These are phyloP conservation scores for Phrixothrix hirtus DNA, from an alignment of 2,888 invertebrate species.

Conservation along the genomic window DNA sequence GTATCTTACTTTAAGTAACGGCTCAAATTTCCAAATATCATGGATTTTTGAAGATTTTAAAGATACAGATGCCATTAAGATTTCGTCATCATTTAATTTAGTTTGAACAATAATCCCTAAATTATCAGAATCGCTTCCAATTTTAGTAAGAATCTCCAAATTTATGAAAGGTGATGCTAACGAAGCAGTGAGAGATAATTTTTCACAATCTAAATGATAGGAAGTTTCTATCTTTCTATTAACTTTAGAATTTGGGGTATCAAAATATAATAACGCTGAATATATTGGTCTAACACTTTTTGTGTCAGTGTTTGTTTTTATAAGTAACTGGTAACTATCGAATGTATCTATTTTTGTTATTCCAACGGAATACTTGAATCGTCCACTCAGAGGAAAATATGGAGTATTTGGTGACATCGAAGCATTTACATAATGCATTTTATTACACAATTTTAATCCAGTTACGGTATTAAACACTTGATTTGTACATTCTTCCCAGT, in stretches of 20 bases:
- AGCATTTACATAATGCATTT: conserved; percentile 36
- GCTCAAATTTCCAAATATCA: conserved; percentile 28
- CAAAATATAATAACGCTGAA: conserved; percentile 30
- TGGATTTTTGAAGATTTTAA: conserved; percentile 13
- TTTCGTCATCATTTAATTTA: conserved; percentile 32
- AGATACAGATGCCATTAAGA: conserved; percentile 14
- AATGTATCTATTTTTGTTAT: conserved; percentile 36
- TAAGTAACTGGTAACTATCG: conserved; percentile 33
- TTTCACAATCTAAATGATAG: conserved; percentile 30
- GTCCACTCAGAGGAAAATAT: conserved; percentile 38
- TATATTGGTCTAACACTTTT: conserved; percentile 26
- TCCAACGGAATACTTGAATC: conserved; percentile 34
- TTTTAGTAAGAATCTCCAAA: conserved; percentile 28
- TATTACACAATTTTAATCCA: conserved; percentile 34
- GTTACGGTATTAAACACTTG: conserved; percentile 31
- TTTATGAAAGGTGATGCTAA: conserved; percentile 34
- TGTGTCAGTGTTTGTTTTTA: conserved; percentile 24
- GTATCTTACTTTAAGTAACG: conserved; percentile 32
- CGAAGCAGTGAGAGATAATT: conserved; percentile 26
- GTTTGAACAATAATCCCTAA: conserved; percentile 32
- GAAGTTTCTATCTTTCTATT: conserved; percentile 33
- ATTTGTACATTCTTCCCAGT: conserved; percentile 31
- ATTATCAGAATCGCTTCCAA: conserved; percentile 30
- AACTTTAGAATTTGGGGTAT: conserved; percentile 36
- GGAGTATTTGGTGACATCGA: conserved; percentile 28